phyloP scores from a whole-genome alignment of 2,113 vertebrate species.

The Tragelaphus scriptus region DNA sequence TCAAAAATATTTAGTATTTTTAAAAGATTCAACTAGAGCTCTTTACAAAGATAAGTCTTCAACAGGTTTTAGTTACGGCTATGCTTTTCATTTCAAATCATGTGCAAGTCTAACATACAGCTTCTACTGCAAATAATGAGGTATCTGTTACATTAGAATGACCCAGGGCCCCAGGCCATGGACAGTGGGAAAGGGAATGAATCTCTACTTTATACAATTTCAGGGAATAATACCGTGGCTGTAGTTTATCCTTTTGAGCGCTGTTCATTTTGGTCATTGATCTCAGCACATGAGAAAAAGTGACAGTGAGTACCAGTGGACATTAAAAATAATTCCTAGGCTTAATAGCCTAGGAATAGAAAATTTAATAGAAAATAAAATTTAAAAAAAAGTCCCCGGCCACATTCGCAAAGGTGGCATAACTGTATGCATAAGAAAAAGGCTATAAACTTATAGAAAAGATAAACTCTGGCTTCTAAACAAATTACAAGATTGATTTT shows the following conservation, averaged over 20 bases:
- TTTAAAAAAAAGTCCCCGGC: neutral
- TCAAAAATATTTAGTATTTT: conserved; percentile 20
- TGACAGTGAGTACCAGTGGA: neutral
- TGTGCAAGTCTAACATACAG: neutral
- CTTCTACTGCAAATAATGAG: neutral
- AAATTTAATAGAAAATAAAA: conserved; percentile 28
- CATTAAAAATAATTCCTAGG: neutral
- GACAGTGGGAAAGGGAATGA: neutral
- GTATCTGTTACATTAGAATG: neutral
- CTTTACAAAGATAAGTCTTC: conserved; percentile 28
- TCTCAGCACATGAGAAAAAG: conserved; percentile 6
- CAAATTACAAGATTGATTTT: conserved; percentile 66
- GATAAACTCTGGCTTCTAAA: conserved; percentile 50
- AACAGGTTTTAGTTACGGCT: neutral
- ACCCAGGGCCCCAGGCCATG: neutral
- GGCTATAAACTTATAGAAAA: conserved; percentile 65
- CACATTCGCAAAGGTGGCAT: conserved; percentile 52
- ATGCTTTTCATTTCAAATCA: neutral
- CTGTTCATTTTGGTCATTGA: conserved; percentile 62
- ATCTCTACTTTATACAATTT: neutral
- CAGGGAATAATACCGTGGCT: neutral
- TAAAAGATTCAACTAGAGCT: conserved; percentile 51
- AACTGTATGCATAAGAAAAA: conserved; percentile 38
- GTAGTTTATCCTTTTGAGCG: conserved; percentile 30
- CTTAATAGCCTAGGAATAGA: neutral